Evolutionary conservation across 53 echinoderm and acorn worm species (phyloP), one percentile per base, ranked within the genome.

Genomic region (Henricia sp.): DNA sequence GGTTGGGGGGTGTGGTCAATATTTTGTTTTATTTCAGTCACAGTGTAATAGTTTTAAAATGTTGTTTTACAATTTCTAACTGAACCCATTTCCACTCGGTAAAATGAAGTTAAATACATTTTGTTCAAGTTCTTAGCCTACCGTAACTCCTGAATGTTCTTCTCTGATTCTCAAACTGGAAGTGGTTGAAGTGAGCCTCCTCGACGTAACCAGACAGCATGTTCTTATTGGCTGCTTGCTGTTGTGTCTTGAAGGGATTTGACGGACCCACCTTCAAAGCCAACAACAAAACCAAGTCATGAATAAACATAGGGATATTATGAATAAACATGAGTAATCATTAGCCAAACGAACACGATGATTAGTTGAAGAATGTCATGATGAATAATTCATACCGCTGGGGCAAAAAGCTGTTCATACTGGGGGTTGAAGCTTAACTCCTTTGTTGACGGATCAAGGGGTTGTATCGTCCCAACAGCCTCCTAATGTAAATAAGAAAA

Each of bases 101-200:
- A n/a, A n/a, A n/a, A n/a, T n/a, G n/a, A 71, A 29, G 5, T 26
- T 10, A 71, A 71, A 71, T 46, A 16, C 20, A 16, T 70, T 70
- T 46, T 43, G 46, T 70, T 28, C 29, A 44, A 29, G 0, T 35
- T 54, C 35, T 25, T 21, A n/a, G 37, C 96, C 50, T 87, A 96
- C 96, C 96, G 76, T 96, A 96, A 30, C 96, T 96, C 16, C 80
- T 72, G 67, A 96, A 96, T 23, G 96, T 96, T 43, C 91, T 87
- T 58, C 96, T 87, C 60, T 96, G 96, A 70, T 96, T 96, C 71
- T 96, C 96, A 92, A 96, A 96, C 63, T 91, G 93, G 86, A 96
- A 96, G 42, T 91, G 72, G 78, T 91, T 96, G 44, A 96, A 93
- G 63, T 96, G 94, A 9, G 96, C 93, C 1, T 91, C 89, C 57